phyloP scores from a whole-genome alignment of 2,888 invertebrate genomes.

The Sepioteuthis lessoniana region DNA sequence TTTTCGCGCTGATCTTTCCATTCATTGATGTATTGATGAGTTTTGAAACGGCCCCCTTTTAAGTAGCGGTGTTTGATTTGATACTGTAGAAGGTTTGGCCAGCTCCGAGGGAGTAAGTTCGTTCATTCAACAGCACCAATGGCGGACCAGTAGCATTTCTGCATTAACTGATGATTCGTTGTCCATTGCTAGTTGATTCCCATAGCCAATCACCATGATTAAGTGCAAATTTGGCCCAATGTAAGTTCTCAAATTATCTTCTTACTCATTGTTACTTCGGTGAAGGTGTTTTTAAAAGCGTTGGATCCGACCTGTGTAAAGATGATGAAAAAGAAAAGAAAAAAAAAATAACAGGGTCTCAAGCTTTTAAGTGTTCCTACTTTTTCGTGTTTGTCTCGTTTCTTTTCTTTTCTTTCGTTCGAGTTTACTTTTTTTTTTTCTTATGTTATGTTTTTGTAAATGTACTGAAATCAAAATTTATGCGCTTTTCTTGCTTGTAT shows the following conservation, averaged over 20 bases:
- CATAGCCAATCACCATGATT: constrained; percentile 48
- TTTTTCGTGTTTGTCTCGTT: background rate
- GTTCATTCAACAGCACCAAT: constrained; percentile 42
- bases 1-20: background rate
- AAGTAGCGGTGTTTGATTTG: no score
- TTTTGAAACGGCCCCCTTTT: background rate
- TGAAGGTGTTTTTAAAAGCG: constrained; percentile 37
- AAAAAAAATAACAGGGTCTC: background rate
- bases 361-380: background rate
- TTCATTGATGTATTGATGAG: background rate
- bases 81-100: constrained; percentile 13
- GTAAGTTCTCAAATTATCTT: constrained; percentile 47
- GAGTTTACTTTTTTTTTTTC: background rate
- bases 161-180: constrained; percentile 47
- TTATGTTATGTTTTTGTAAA: no score
- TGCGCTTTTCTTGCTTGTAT: no score
- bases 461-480: no score
- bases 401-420: background rate
- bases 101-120: constrained; percentile 25
- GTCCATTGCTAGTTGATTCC: constrained; percentile 46
- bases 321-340: background rate
- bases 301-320: constrained; percentile 13
- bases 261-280: constrained; percentile 41
- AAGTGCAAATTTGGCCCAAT: constrained; percentile 44
- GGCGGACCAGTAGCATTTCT: constrained; percentile 35